These are phyloP conservation scores for Daubentonia madagascariensis DNA, from an alignment of 2,113 vertebrate species.

Conservation along the genomic window DNA sequence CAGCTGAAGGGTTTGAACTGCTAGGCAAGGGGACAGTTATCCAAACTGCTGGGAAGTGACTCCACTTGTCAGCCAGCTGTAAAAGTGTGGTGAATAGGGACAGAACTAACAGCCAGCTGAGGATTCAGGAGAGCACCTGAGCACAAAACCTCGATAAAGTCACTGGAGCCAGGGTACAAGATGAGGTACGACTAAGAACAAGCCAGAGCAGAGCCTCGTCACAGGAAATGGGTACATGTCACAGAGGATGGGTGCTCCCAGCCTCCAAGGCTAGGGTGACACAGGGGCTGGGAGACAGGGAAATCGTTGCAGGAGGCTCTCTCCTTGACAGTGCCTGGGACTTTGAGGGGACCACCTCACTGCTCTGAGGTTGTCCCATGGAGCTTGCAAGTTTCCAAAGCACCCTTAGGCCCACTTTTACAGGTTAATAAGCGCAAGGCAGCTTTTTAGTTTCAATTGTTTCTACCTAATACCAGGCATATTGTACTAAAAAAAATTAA, in stretches of 20 bases:
- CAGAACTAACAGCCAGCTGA: neutral
- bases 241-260: neutral
- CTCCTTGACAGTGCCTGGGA: neutral
- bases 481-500: neutral
- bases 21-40: neutral
- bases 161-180: neutral
- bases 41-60: neutral
- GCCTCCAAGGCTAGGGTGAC: neutral
- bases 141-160: neutral
- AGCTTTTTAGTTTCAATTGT: neutral
- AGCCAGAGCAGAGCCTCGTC: neutral
- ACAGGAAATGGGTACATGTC: neutral
- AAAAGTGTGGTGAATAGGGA: neutral
- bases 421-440: neutral
- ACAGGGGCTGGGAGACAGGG: neutral
- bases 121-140: neutral
- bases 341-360: neutral
- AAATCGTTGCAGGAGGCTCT: neutral
- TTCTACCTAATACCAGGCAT: neutral
- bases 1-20: neutral
- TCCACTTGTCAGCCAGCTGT: neutral
- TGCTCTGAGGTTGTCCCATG: neutral
- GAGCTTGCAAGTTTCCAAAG: neutral
- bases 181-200: neutral
- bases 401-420: neutral